Evolutionary conservation across 1,140 invertebrate genomes (phyloP), one percentile per base, ranked within the genome.

Genomic region (Trichogramma pretiosum): DNA sequence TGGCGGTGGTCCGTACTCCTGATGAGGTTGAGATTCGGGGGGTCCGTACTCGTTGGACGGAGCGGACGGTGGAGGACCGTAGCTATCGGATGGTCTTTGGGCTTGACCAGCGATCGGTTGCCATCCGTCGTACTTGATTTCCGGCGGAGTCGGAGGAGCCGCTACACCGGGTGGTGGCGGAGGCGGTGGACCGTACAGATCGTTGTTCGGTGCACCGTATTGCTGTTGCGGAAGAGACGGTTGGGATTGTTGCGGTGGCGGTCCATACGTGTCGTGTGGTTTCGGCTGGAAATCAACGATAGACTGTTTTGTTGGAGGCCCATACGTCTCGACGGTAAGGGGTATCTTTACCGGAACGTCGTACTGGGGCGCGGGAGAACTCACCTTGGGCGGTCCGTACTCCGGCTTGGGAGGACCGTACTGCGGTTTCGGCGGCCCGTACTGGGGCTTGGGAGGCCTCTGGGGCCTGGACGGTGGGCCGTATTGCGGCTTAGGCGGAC

Each of bases 51-150:
- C 53, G 7, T 56, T 55, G 21, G 53, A 51, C n/a, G n/a, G n/a
- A n/a, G n/a, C n/a, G n/a, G n/a, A n/a, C n/a, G n/a, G n/a, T 1
- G 67, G 63, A 30, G 59, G 55, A 34, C 62, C 62, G 23, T 70
- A 69, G n/a, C n/a, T n/a, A n/a, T n/a, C n/a, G n/a, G n/a, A n/a
- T n/a, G n/a, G n/a, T n/a, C n/a, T n/a, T n/a, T n/a, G n/a, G 10
- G 75, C 58, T 17, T 75, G 67, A 26, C 84, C 83, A 23, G 84
- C 78, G 34, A 89, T 87, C 13, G 85, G 85, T 57, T 84, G 85
- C 85, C 85, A 89, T 23, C 86, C 86, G 52, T 89, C 86, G 57
- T 87, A 89, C 46, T 82, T 75, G 7, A 85, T 84, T 58, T 84
- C 80, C 3, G 82, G 82, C 9, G 81, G 82, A 8, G 82, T 84